Evolutionary conservation across 2,888 invertebrate species (phyloP).

Genomic region (Drosophila acutilabella): DNA sequence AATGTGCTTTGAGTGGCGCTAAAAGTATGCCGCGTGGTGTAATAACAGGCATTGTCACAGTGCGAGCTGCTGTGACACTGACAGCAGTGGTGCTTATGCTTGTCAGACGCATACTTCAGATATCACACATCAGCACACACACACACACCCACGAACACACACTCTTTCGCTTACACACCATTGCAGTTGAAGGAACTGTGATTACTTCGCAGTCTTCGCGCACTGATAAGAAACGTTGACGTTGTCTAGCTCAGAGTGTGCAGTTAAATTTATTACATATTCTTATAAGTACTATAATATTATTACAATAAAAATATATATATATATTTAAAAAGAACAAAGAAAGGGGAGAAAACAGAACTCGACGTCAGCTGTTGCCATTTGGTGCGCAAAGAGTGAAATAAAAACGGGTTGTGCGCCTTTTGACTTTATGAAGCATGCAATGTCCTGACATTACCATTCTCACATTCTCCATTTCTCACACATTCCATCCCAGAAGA

Average conservation of each 20-base stretch:
- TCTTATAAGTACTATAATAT: slow-evolving; percentile 40
- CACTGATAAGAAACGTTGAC: slow-evolving; percentile 52
- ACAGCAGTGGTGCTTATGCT: slow-evolving; percentile 76
- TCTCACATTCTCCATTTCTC: not conserved
- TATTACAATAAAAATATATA: slow-evolving; percentile 44
- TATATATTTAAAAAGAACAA: slow-evolving; percentile 58
- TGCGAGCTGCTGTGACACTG: slow-evolving; percentile 60
- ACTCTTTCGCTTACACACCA: slow-evolving; percentile 10
- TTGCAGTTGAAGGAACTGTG: slow-evolving; percentile 40
- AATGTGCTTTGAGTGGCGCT: slow-evolving; percentile 72
- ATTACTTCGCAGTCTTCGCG: slow-evolving; percentile 36
- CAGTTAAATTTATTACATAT: slow-evolving; percentile 52
- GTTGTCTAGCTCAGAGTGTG: slow-evolving; percentile 43
- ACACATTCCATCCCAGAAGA: not conserved
- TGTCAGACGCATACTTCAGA: slow-evolving; percentile 76
- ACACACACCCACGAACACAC: slow-evolving; percentile 21
- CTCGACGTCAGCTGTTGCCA: slow-evolving; percentile 19
- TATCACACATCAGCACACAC: slow-evolving; percentile 62
- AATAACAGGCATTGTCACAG: slow-evolving; percentile 68
- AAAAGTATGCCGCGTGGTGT: slow-evolving; percentile 76
- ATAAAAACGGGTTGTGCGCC: slow-evolving; percentile 60
- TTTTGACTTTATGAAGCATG: slow-evolving; percentile 68
- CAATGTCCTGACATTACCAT: slow-evolving; percentile 29
- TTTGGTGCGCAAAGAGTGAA: slow-evolving; percentile 17
- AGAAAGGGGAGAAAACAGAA: too few species aligned